These are phyloP conservation scores for Chrysocyon brachyurus DNA, from an alignment of 2,797 vertebrate species.

Conservation along the genomic window DNA sequence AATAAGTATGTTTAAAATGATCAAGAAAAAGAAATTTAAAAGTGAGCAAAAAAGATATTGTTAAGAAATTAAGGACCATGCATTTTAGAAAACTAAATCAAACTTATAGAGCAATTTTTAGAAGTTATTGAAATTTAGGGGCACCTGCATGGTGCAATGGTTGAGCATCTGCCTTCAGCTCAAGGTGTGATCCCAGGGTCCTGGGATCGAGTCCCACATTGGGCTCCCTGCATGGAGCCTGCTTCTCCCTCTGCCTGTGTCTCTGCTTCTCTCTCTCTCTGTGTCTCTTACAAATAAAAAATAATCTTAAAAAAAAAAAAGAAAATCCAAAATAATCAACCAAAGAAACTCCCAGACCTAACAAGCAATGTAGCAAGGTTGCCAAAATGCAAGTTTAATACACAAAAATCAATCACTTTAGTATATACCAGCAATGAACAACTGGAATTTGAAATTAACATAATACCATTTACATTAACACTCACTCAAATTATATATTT, in stretches of 20 bases:
- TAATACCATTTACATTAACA: background rate
- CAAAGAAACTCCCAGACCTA: background rate
- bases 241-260: no score
- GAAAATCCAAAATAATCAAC: background rate
- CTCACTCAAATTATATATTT: background rate
- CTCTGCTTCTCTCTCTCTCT: no score
- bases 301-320: no score
- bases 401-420: background rate
- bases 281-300: no score
- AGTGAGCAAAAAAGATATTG: background rate
- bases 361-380: background rate
- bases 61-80: background rate
- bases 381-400: background rate
- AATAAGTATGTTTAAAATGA: background rate
- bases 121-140: background rate
- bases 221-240: no score
- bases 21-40: background rate
- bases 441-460: background rate
- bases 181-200: no score
- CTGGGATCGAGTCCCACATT: no score
- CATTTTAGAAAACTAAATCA: background rate
- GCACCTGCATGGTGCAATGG: no score
- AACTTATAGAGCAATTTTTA: background rate
- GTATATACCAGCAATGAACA: background rate
- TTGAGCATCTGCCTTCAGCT: no score